Evolutionary conservation across 2,797 vertebrate species (phyloP).

Genomic region (Hemitrygon akajei): DNA sequence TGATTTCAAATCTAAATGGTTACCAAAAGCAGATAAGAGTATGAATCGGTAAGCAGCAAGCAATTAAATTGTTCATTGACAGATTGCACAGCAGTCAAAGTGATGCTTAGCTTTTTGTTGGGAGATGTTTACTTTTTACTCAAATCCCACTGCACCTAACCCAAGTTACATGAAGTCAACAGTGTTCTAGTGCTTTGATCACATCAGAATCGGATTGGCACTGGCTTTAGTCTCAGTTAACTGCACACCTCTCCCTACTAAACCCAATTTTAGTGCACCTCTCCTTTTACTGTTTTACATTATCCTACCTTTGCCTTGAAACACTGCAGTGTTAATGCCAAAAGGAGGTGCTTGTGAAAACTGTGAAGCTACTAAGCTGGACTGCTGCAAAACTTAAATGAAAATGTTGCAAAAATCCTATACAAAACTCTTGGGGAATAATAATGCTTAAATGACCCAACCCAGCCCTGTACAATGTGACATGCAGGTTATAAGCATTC

Average conservation of each 20-base stretch:
- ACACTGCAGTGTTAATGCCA: not conserved
- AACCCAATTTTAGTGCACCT: not conserved
- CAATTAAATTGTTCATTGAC: not conserved
- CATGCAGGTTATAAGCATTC: conserved; percentile 21
- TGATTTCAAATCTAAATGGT: too few relatives aligned
- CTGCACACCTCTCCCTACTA: not conserved
- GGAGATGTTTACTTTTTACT: not conserved
- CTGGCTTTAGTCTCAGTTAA: conserved; percentile 1
- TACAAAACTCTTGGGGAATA: conserved; percentile 33
- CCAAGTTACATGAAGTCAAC: not conserved
- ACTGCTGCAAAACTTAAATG: not conserved
- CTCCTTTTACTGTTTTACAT: not conserved
- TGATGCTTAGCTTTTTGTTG: not conserved
- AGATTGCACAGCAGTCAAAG: not conserved
- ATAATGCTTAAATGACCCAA: conserved; percentile 15
- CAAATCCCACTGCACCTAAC: not conserved
- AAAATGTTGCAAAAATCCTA: not conserved
- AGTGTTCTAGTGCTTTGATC: conserved; percentile 4
- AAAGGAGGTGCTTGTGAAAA: not conserved
- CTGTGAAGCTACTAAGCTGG: not conserved
- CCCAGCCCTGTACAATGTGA: not conserved
- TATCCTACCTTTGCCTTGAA: not conserved
- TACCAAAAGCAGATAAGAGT: not conserved
- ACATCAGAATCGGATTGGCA: conserved; percentile 31
- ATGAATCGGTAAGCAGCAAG: not conserved